Evolutionary conservation across 1,140 invertebrate genomes (phyloP), one percentile per base, ranked within the genome.

Genomic region (Drosophila neocordata): DNA sequence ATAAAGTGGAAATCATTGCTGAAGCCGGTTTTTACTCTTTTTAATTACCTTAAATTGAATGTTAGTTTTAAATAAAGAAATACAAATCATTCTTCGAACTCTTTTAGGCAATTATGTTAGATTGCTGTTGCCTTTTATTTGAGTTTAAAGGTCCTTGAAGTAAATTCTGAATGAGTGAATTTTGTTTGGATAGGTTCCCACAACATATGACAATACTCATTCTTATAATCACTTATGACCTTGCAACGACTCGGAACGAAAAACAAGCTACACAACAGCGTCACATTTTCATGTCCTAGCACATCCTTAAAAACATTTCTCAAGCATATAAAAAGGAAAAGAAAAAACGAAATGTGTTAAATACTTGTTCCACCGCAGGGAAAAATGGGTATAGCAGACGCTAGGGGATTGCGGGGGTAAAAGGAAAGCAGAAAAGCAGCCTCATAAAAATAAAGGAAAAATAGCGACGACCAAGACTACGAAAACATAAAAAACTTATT

Each of bases 251-350:
- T 37, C 61, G 35, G 37, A 61, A 37, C 58, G 37, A 56, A 27
- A 22, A 24, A 48, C 20, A 13, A 59, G 57, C 51, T 41, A 56
- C 65, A 48, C 15, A 41, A 41, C 13, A 7, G 41, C 18, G 8
- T 48, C 41, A 44, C 41, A 20, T 15, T 48, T 48, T 48, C 41
- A 48, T 48, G 41, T 48, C 63, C 73, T 60, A 51, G 66, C 70
- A 68, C 65, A 79, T 87, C 83, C 83, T 82, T 76, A 63, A 68
- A 58, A 71, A 78, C 72, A 69, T 82, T 77, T 65, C 69, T 61
- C 48, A 48, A 69, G 78, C 70, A 68, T 69, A 70, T 65, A 73
- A 73, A 61, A 61, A 58, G 70, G 69, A n/a, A 73, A 58, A 38
- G 62, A 31, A 65, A 52, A n/a, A n/a, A n/a, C n/a, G 55, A 24